Percentiles rank a stretch among this genome's conserved stretches.
Conservation (phyloP, 2,888 invertebrate genomes). For the Eumacrocentrus americanus region DNA sequence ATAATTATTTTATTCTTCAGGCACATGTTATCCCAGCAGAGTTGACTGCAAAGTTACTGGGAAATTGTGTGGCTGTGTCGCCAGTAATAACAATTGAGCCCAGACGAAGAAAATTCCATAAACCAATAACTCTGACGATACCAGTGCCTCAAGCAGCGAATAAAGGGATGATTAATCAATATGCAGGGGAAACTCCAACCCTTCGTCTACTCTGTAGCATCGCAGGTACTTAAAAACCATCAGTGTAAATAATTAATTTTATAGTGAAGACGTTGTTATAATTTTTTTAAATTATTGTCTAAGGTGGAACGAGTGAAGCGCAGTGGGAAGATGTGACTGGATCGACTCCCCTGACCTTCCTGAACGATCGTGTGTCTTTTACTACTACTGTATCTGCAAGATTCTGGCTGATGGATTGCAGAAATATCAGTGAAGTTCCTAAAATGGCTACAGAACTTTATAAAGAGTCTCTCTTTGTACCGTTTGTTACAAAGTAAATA, state of each 20-base stretch:
- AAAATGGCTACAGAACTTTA: constrained; percentile 97
- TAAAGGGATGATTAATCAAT: constrained; percentile 85
- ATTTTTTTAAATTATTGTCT: no score
- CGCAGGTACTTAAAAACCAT: no score
- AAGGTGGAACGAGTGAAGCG: constrained; percentile 92
- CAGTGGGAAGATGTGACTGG: constrained; percentile 99
- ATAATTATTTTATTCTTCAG: constrained; percentile 58
- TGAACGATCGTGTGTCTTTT: constrained; percentile 96
- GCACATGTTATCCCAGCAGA: constrained; percentile 93
- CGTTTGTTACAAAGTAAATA: constrained; percentile 89
- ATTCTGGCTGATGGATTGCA: constrained; percentile 99
- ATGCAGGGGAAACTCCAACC: constrained; percentile 79
- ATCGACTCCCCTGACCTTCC: constrained; percentile 94
- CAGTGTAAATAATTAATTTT: no score
- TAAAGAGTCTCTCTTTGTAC: constrained; percentile 78
- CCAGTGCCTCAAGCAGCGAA: constrained; percentile 70
- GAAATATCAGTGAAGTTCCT: constrained; percentile 92
- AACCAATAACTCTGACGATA: constrained; percentile 95
- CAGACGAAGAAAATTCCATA: constrained; percentile 96
- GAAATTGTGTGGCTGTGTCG: constrained; percentile 95
- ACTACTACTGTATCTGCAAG: constrained; percentile 98
- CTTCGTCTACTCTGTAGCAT: constrained; percentile 93
- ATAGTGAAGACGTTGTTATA: no score
- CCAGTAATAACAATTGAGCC: constrained; percentile 99
- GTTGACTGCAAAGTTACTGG: constrained; percentile 83